Evolutionary conservation across 2,113 vertebrate species (phyloP), one percentile per base, ranked within the genome.

Genomic region (Sander vitreus): DNA sequence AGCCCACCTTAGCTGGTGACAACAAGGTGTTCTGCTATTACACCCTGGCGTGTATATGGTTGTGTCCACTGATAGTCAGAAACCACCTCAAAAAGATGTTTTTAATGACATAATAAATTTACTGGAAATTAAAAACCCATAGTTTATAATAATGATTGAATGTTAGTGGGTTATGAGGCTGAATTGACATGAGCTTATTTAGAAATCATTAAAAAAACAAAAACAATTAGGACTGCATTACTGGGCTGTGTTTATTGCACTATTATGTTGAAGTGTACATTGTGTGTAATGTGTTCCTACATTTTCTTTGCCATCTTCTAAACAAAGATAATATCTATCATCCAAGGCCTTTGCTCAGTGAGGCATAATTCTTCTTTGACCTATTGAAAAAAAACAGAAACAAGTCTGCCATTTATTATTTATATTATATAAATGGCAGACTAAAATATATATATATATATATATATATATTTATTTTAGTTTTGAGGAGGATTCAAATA

Each of bases 1-100:
- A 87, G 53, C 43, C 39, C 47, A 45, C 18, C 48, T 51, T 57
- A 27, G 16, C 71, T 55, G 27, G 39, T 81, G 65, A 66, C 57
- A 69, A 53, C 68, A 63, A 72, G n/a, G 66, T 86, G 58, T 58
- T 65, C 43, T 53, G 18, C 43, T 16, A 60, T 14, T 47, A 5
- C 9, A 48, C 10, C 3, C 45, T 50, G 48, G 15, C 27, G 25
- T 71, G 5, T 36, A 1, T 63, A 4, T 60, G 18, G 18, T 11
- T 83, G 23, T 72, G 13, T 76, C 43, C 54, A 72, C 3, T 53
- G 47, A 65, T 60, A 5, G 36, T 78, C 23, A 51, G 13, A 81
- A 68, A 86, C n/a, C 2, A 43, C 39, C 39, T 43, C 2, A 43
- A 39, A 39, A 39, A 9, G 1, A 9, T 39, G 9, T 39, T 39